Conservation (phyloP, 2,113 vertebrate species). For the Brienomyrus longianalis region DNA sequence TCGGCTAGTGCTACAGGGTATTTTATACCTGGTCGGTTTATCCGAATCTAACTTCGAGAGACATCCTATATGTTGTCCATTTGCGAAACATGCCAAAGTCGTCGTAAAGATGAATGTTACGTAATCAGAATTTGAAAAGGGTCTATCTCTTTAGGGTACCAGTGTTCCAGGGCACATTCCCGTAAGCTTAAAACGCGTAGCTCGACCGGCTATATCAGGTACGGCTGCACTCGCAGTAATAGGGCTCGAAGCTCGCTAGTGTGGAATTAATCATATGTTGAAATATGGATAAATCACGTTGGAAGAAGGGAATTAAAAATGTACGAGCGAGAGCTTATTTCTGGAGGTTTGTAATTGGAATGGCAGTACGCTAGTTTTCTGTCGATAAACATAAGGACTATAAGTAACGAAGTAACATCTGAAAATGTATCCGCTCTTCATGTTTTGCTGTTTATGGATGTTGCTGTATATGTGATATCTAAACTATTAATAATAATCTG, state of each 20-base stretch:
- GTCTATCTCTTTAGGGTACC: background rate
- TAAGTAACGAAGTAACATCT: background rate
- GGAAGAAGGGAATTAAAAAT: background rate
- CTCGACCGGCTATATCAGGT: too few species aligned
- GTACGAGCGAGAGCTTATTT: background rate
- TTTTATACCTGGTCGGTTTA: too few species aligned
- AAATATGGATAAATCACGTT: background rate
- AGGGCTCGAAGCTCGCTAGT: background rate
- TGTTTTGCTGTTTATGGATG: background rate
- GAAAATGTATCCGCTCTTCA: background rate
- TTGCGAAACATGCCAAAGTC: too few species aligned
- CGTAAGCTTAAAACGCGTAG: too few species aligned
- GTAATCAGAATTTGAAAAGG: too few species aligned
- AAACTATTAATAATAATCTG: background rate
- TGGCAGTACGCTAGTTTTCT: background rate
- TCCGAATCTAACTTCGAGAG: too few species aligned
- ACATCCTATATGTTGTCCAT: too few species aligned
- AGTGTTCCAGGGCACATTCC: background rate
- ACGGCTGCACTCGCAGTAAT: background rate
- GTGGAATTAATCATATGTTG: background rate
- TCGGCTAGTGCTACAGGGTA: too few species aligned
- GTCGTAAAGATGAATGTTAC: too few species aligned
- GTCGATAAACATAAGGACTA: background rate
- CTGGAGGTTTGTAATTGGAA: background rate
- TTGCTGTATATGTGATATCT: background rate